Base-by-base conservation (phyloP, 2,113 vertebrate species). In the Archocentrus centrarchus region DNA sequence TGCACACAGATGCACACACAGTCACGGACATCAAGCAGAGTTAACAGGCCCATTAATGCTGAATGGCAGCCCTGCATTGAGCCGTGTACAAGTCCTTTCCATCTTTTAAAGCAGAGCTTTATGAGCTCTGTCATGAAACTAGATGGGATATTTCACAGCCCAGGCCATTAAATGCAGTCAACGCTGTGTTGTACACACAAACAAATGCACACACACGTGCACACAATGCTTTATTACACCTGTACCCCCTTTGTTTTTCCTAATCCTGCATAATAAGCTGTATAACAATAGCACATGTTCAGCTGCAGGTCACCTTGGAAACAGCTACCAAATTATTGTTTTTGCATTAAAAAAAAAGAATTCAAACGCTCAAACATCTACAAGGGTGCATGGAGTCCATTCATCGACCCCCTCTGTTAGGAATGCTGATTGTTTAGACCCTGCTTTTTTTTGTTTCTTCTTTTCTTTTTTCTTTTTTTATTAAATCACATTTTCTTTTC, bases 221-320 rank as follows among this genome's bases (percentile, higher is more conserved):
- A 53, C 3, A 15, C 61, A 78, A 39, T 32, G 18, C 7, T 22
- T 44, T 37, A 39, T 86, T 73, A 73, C 61, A 83, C 84, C 62
- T 83, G 79, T 62, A 73, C 53, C 64, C 47, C 24, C 57, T 82
- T 80, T 57, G 32, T 59, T 84, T 81, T 86, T 70, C 79, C 11
- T 80, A 37, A 77, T 60, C 75, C 41, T 30, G 17, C 59, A 70
- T 78, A 80, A 86, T 76, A 50, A 11, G 62, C 11, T n/a, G 47
- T 37, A 79, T 81, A n/a, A 75, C 59, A 86, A 87, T 64, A 20
- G 66, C 59, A 20, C 70, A 80, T 11, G 18, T 70, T 39, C 55
- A 80, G 22, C 53, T 86, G 83, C 18, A 81, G 83, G 85, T 92
- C 91, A 91, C 89, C 86, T 81, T 91, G 77, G 77, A 63, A 88